phyloP scores from a whole-genome alignment of 2,113 vertebrate genomes.

The Austrofundulus limnaeus region DNA sequence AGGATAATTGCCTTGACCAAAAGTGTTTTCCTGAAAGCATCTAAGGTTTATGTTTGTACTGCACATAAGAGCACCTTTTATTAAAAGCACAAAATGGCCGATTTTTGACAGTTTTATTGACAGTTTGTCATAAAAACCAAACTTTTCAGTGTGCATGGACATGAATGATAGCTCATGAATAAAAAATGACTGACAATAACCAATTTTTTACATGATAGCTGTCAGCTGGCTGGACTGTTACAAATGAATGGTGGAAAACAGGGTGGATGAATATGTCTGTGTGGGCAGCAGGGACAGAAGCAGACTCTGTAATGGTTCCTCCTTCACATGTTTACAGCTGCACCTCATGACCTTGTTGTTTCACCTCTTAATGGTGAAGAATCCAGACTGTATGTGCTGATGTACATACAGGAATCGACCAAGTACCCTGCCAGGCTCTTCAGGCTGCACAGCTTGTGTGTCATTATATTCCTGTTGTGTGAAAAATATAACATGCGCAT shows the following conservation, averaged over 20 bases:
- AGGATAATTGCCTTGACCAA: slow-evolving; percentile 13
- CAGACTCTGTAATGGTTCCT: slow-evolving; percentile 7
- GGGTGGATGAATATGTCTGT: slow-evolving; percentile 12
- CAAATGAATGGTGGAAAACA: slow-evolving; percentile 3
- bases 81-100: slow-evolving; percentile 9
- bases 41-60: slow-evolving; percentile 4
- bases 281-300: slow-evolving; percentile 21
- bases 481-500: slow-evolving; percentile 56
- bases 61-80: not conserved
- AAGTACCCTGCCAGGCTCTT: slow-evolving; percentile 25
- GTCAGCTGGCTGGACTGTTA: not conserved
- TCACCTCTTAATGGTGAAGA: slow-evolving; percentile 27
- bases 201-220: not conserved
- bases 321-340: slow-evolving; percentile 25
- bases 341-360: slow-evolving; percentile 25
- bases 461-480: slow-evolving; percentile 58
- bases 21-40: not conserved
- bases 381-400: not conserved
- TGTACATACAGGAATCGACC: not conserved
- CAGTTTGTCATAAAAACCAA: not conserved
- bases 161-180: not conserved
- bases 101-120: not conserved
- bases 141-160: not conserved
- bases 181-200: not conserved
- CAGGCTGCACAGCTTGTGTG: slow-evolving; percentile 44